Evolutionary conservation across 1,140 invertebrate genomes (phyloP).

Genomic region (Pseudomyrmex pallidus): DNA sequence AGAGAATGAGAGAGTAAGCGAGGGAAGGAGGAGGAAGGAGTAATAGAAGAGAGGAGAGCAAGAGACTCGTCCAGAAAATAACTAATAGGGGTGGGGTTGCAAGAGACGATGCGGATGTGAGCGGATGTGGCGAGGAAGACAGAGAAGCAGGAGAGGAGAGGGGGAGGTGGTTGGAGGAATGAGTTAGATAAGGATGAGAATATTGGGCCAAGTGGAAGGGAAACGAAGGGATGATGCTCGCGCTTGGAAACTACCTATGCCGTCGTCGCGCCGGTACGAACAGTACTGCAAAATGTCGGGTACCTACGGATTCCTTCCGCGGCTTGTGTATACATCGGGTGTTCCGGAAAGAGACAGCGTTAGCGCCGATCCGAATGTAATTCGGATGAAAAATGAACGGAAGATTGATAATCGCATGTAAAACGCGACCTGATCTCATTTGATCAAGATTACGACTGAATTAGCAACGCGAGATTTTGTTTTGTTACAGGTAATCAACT

Average conservation of each 20-base stretch:
- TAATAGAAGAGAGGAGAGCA: slow-evolving; percentile 53
- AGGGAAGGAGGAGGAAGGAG: slow-evolving; percentile 36
- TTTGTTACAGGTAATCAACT: no score
- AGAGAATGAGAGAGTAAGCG: slow-evolving; percentile 51
- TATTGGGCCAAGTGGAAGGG: slow-evolving; percentile 62
- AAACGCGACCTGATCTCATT: no score
- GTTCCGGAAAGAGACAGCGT: slow-evolving; percentile 28
- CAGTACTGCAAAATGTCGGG: slow-evolving; percentile 65
- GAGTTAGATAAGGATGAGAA: slow-evolving; percentile 67
- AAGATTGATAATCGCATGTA: not conserved
- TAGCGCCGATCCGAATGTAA: not conserved
- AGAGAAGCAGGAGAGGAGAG: slow-evolving; percentile 5
- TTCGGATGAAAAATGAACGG: not conserved
- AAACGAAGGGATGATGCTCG: slow-evolving; percentile 61
- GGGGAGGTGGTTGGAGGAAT: slow-evolving; percentile 23
- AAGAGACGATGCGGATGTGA: slow-evolving; percentile 60
- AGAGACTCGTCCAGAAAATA: slow-evolving; percentile 62
- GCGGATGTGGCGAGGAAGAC: slow-evolving; percentile 51
- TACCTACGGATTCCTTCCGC: slow-evolving; percentile 57
- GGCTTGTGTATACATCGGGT: slow-evolving; percentile 43
- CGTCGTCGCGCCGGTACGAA: slow-evolving; percentile 51
- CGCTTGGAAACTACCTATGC: slow-evolving; percentile 57
- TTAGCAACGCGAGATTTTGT: not conserved
- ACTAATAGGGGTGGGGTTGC: slow-evolving; percentile 67
- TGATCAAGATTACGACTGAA: not conserved